Conservation (phyloP, 2,888 invertebrate species). For the Aphodius sticticus region DNA sequence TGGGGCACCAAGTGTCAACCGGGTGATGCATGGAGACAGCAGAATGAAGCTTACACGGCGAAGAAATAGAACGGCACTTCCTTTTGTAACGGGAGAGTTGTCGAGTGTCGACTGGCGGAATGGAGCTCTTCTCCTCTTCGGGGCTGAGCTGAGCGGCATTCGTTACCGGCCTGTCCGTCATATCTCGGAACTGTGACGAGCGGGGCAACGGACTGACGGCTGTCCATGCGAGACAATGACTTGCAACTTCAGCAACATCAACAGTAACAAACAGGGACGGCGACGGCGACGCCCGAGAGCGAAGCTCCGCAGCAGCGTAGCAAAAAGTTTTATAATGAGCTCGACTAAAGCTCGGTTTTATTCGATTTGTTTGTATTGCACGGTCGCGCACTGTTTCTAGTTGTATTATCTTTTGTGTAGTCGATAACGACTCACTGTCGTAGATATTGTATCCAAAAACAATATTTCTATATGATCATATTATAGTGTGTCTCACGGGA, state of each 20-base stretch:
- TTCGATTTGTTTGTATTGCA: background rate
- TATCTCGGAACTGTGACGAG: background rate
- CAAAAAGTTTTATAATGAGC: background rate
- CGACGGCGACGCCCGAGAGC: background rate
- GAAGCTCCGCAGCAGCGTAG: background rate
- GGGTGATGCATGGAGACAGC: conserved; percentile 61
- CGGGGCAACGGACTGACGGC: background rate
- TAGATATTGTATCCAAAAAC: background rate
- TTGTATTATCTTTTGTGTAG: background rate
- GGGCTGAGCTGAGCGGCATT: conserved; percentile 13
- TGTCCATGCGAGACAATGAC: background rate
- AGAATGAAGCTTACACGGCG: conserved; percentile 44
- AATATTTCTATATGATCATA: no score
- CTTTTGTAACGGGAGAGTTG: conserved; percentile 32
- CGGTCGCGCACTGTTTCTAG: background rate
- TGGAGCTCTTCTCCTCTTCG: conserved; percentile 13
- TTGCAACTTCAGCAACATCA: background rate
- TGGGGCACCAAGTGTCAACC: conserved; percentile 63
- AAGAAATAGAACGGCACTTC: conserved; percentile 44
- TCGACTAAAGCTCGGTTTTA: background rate
- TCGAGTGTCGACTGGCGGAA: background rate
- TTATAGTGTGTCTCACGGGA: no score
- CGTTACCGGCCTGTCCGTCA: conserved; percentile 4
- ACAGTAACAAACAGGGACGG: background rate
- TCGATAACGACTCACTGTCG: background rate